These are phyloP conservation scores for Colinus virginianus DNA, from an alignment of 2,113 vertebrate genomes.

Conservation along the genomic window DNA sequence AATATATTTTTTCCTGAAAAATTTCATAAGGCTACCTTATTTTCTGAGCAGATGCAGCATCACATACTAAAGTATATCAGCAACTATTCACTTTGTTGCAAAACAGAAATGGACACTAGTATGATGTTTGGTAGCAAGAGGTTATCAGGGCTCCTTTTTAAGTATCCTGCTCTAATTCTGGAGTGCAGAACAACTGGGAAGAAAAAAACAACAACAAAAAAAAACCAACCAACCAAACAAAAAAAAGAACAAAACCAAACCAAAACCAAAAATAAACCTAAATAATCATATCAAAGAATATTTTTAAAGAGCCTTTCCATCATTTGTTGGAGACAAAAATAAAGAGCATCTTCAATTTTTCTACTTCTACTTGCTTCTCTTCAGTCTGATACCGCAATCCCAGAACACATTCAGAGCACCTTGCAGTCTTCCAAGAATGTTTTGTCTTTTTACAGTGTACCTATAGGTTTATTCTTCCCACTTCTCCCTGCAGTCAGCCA, in stretches of 20 bases:
- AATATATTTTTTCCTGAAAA: constrained; percentile 28
- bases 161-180: not conserved
- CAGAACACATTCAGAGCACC: not conserved
- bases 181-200: not conserved
- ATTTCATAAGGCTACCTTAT: constrained; percentile 17
- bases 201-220: not conserved
- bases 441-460: not conserved
- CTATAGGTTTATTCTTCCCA: not conserved
- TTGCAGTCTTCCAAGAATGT: not conserved
- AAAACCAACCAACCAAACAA: not conserved
- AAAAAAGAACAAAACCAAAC: not conserved
- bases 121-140: not conserved
- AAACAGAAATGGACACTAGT: not conserved
- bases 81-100: not conserved
- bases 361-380: not conserved
- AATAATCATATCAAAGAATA: not conserved
- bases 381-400: not conserved
- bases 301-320: not conserved
- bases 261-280: not conserved
- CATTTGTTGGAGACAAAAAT: not conserved
- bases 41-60: constrained; percentile 10
- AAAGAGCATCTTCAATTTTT: not conserved
- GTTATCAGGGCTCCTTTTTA: not conserved
- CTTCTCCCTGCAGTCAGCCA: not conserved
- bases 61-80: not conserved